Conservation (phyloP, 1,140 invertebrate genomes). For the Hyles euphorbiae region DNA sequence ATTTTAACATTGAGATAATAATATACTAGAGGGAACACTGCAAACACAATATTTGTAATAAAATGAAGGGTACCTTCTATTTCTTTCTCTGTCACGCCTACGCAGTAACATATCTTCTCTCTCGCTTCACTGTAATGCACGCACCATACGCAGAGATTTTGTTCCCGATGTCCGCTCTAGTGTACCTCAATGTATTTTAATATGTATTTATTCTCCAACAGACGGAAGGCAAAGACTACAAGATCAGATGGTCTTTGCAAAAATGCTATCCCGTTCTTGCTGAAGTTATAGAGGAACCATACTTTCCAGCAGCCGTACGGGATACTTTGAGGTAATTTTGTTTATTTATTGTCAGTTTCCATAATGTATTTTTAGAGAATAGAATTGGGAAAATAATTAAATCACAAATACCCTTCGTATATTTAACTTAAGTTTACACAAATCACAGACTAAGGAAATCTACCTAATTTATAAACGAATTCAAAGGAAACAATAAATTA, state of each 20-base stretch:
- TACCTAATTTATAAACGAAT: no score
- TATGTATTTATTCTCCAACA: conserved; percentile 25
- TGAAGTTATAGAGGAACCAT: conserved; percentile 27
- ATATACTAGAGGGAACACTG: no score
- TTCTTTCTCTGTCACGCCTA: no score
- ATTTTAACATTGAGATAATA: neutral
- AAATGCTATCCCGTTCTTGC: conserved; percentile 39
- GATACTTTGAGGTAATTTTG: conserved; percentile 38
- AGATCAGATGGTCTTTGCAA: conserved; percentile 43
- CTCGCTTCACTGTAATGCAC: no score
- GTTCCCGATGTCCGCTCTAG: neutral
- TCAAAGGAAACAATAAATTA: no score
- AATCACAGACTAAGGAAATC: no score
- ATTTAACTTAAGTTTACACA: no score
- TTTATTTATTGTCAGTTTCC: neutral
- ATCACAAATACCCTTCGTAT: no score
- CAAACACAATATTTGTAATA: no score
- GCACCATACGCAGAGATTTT: no score
- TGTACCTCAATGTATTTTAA: neutral
- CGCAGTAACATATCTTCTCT: no score
- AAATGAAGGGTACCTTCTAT: no score
- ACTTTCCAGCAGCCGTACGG: conserved; percentile 42
- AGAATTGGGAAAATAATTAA: neutral
- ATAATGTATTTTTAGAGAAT: neutral
- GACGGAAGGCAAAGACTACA: conserved; percentile 54